These are phyloP conservation scores for Pseudomyrmex cubaensis DNA, from an alignment of 1,140 invertebrate species.

Conservation along the genomic window DNA sequence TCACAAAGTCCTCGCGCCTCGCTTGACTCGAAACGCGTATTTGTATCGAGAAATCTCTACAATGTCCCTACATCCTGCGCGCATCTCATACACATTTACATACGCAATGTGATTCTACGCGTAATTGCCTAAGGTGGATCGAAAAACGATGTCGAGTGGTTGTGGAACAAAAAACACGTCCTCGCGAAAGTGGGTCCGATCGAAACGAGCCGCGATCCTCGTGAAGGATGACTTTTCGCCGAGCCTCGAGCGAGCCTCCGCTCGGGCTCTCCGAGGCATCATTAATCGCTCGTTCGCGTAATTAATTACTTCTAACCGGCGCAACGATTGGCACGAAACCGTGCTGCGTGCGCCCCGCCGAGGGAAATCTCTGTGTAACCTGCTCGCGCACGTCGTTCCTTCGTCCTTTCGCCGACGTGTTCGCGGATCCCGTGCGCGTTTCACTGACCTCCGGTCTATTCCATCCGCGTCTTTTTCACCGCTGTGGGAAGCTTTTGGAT, in stretches of 20 bases:
- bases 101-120: constrained; percentile 17
- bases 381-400: constrained; percentile 47
- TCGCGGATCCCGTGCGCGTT: constrained; percentile 35
- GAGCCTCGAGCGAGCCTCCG: constrained; percentile 26
- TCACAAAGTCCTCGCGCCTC: not conserved
- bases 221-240: constrained; percentile 67
- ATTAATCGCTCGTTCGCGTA: constrained; percentile 75
- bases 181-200: constrained; percentile 78
- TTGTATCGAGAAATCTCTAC: constrained; percentile 8
- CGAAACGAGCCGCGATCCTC: constrained; percentile 34
- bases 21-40: not conserved
- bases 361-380: constrained; percentile 67
- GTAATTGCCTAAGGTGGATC: constrained; percentile 29
- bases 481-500: constrained; percentile 44
- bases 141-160: constrained; percentile 33
- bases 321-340: constrained; percentile 63
- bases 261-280: constrained; percentile 53
- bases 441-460: constrained; percentile 49
- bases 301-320: constrained; percentile 70
- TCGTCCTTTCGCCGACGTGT: constrained; percentile 20
- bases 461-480: constrained; percentile 15
- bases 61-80: not conserved
- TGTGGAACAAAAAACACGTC: constrained; percentile 67
- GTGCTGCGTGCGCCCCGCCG: constrained; percentile 52
- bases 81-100: constrained; percentile 19